Evolutionary conservation across 2,888 invertebrate genomes (phyloP), one percentile per base, ranked within the genome.

Genomic region (Xestobium rufovillosum): DNA sequence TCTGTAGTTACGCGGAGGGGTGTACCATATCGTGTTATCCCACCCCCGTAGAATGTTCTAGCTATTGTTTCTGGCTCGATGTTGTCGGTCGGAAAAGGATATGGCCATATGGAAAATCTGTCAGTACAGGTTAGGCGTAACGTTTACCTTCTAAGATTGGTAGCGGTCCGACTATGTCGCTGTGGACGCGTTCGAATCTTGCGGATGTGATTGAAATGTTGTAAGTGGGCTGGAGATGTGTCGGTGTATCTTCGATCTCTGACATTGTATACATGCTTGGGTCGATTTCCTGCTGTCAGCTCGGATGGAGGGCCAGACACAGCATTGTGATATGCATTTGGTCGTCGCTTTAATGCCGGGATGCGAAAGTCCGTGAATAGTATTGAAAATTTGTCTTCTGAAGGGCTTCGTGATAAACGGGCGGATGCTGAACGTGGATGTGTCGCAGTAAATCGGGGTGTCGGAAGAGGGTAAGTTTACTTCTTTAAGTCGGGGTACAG

Each of bases 121-220:
- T 19, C 23, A 8, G n/a, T n/a, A n/a, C 23, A 19, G 23, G 23
- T 19, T 8, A 19, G 23, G 23, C 23, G n/a, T 19, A 19, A 6
- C 23, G 6, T 6, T 19, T 8, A 6, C 23, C 23, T n/a, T 19
- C 23, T 8, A n/a, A 19, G n/a, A 19, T 19, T 6, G 23, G 23
- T 8, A 19, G 23, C n/a, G 23, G 23, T n/a, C 23, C 23, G n/a
- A 19, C n/a, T n/a, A 19, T 19, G n/a, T 19, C 23, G 23, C 6
- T 19, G n/a, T 19, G 23, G 6, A 19, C 23, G n/a, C n/a, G 23
- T 19, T 19, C 23, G 23, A 19, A 19, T 19, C 23, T 19, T 19
- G 23, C 23, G 23, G n/a, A 19, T 6, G 23, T n/a, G 23, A 19
- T 19, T 6, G 6, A n/a, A 19, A 19, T 8, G n/a, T n/a, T n/a